Evolutionary conservation across 2,113 vertebrate species (phyloP), one percentile per base, ranked within the genome.

Genomic region (Syngnathus floridae): DNA sequence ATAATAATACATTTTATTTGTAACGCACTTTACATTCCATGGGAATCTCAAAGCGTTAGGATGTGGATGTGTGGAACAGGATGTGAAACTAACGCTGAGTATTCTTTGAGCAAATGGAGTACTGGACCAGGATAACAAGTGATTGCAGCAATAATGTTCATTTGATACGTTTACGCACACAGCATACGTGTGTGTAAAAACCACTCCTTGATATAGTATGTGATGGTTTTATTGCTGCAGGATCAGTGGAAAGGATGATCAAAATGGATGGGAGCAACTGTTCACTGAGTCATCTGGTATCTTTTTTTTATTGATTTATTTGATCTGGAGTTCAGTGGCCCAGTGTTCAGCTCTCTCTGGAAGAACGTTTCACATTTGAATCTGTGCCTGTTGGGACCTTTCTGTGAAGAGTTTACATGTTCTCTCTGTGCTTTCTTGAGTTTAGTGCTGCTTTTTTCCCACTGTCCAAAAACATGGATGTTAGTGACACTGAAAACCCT

Each of bases 141-240:
- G 58, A 60, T 40, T 38, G 37, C 19, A n/a, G 17, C 37, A 59
- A 59, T 40, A 59, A 35, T 56, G 21, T 21, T 51, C 48, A 21
- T 21, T 51, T n/a, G 8, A 51, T 21, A 3, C 21, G 48, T 49
- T 49, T 51, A 51, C 48, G 19, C 17, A n/a, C 17, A 48, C 62
- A 57, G 4, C 41, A 37, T 4, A 14, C n/a, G 55, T 48, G 41
- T 64, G 49, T 36, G 66, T 71, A 65, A 66, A 55, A 54, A 70
- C 40, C 77, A 77, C 71, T 80, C 77, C 73, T 61, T 76, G 65
- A 56, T 71, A 58, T 55, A 26, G 14, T 67, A 5, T 22, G 26
- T 46, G 66, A 59, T 37, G 36, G 72, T 65, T 40, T 48, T 54
- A 8, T 38, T 58, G 62, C 61, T 14, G 26, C 54, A 56, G 35